Percentiles rank a stretch among this genome's conserved stretches.
Conservation (phyloP, 1,140 invertebrate genomes). For the Anthonomus grandis region DNA sequence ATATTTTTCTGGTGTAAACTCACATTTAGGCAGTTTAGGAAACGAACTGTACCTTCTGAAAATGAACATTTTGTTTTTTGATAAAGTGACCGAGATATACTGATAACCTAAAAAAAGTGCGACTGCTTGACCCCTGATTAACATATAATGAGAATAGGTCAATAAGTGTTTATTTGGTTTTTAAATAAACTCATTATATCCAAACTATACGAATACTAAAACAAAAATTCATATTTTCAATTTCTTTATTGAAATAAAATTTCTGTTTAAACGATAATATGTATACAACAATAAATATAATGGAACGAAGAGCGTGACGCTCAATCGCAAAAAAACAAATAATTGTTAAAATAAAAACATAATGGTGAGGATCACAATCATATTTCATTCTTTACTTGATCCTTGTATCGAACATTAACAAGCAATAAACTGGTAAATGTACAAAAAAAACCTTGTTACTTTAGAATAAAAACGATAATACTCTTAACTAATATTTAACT, state of each 20-base stretch:
- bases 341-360: too few relatives aligned
- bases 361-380: too few relatives aligned
- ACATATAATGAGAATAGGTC: too few relatives aligned
- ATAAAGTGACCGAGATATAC: too few relatives aligned
- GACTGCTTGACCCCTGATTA: too few relatives aligned
- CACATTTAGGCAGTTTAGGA: constrained; percentile 48
- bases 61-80: too few relatives aligned
- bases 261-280: constrained; percentile 5
- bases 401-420: neutral
- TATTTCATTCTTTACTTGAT: constrained; percentile 9
- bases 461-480: constrained; percentile 26
- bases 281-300: neutral
- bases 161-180: too few relatives aligned
- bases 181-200: too few relatives aligned
- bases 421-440: neutral
- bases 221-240: constrained; percentile 6
- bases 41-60: too few relatives aligned
- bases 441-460: neutral
- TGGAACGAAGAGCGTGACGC: neutral
- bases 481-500: constrained; percentile 25
- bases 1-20: constrained; percentile 50
- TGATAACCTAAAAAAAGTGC: too few relatives aligned
- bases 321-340: too few relatives aligned
- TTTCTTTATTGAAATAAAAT: constrained; percentile 30
- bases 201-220: too few relatives aligned